Evolutionary conservation across 2,113 vertebrate genomes (phyloP).

Genomic region (Engraulis encrasicolus): DNA sequence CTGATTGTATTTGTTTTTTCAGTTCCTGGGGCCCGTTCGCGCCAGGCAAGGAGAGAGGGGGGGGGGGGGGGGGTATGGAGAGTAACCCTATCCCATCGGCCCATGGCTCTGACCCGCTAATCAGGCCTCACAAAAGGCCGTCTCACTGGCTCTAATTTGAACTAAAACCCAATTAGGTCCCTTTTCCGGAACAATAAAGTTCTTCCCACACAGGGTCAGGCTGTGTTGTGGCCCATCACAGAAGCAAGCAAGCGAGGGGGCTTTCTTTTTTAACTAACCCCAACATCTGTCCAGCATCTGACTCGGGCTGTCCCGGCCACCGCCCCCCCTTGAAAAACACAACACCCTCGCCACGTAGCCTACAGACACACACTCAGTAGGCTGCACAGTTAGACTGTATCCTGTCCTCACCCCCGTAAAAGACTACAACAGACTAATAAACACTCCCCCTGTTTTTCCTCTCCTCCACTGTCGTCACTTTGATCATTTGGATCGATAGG

Average conservation of each 20-base stretch:
- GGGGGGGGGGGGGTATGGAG: no score
- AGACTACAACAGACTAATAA: slow-evolving; percentile 34
- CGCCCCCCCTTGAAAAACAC: slow-evolving; percentile 67
- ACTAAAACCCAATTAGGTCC: slow-evolving; percentile 75
- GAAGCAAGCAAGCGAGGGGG: slow-evolving; percentile 54
- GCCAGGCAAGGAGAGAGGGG: no score
- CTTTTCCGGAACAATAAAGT: slow-evolving; percentile 84
- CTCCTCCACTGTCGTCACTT: slow-evolving; percentile 5
- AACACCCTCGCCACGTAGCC: slow-evolving; percentile 72
- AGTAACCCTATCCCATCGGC: slow-evolving; percentile 50
- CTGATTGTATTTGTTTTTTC: slow-evolving; percentile 71
- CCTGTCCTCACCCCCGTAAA: slow-evolving; percentile 3
- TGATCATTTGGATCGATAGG: slow-evolving; percentile 10
- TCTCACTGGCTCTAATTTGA: slow-evolving; percentile 75
- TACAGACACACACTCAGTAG: slow-evolving; percentile 68
- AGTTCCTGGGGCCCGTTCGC: slow-evolving; percentile 35
- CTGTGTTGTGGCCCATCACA: slow-evolving; percentile 75
- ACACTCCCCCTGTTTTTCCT: slow-evolving; percentile 30
- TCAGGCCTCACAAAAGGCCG: slow-evolving; percentile 69
- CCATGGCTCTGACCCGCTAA: slow-evolving; percentile 69
- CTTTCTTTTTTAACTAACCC: slow-evolving; percentile 84
- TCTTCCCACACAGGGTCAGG: slow-evolving; percentile 80
- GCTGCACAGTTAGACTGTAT: slow-evolving; percentile 28
- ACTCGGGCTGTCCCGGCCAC: no score
- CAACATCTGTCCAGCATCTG: slow-evolving; percentile 93